phyloP scores from a whole-genome alignment of 1,140 invertebrate genomes.

The Drosophila mauritiana region DNA sequence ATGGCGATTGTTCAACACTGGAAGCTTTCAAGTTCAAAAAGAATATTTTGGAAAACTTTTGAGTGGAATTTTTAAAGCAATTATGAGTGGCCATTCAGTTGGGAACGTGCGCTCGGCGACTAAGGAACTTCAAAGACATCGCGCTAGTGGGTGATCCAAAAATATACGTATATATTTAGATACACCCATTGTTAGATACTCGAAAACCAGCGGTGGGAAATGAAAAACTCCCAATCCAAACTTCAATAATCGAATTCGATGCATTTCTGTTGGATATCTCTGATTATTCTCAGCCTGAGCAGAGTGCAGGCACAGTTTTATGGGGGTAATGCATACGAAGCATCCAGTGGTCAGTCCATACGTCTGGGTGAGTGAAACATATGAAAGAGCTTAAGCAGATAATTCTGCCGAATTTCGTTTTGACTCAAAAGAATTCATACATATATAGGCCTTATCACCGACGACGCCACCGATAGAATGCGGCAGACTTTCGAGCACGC shows the following conservation, averaged over 20 bases:
- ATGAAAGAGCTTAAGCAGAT: not conserved
- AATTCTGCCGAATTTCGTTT: conserved; percentile 7
- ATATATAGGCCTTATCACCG: conserved; percentile 69
- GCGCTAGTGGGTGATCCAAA: conserved; percentile 45
- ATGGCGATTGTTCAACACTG: conserved; percentile 32
- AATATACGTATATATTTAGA: conserved; percentile 51
- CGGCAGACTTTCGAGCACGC: conserved; percentile 74
- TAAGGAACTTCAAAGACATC: conserved; percentile 19
- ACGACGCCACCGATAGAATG: conserved; percentile 61
- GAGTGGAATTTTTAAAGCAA: conserved; percentile 48
- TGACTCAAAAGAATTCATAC: conserved; percentile 39
- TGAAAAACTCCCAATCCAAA: conserved; percentile 13
- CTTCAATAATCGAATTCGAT: conserved; percentile 29
- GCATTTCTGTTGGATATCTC: conserved; percentile 34
- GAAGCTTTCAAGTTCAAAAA: conserved; percentile 54
- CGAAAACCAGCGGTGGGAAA: not conserved
- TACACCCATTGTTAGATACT: conserved; percentile 25
- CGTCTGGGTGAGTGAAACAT: conserved; percentile 64
- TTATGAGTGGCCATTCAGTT: conserved; percentile 41
- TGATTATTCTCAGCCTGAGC: conserved; percentile 38
- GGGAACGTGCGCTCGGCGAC: conserved; percentile 37
- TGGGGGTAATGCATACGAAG: conserved; percentile 35
- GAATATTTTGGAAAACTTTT: conserved; percentile 65
- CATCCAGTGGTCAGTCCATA: conserved; percentile 45
- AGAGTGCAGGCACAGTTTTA: conserved; percentile 39